Evolutionary conservation across 2,888 invertebrate genomes (phyloP).

Genomic region (Corythucha ciliata): DNA sequence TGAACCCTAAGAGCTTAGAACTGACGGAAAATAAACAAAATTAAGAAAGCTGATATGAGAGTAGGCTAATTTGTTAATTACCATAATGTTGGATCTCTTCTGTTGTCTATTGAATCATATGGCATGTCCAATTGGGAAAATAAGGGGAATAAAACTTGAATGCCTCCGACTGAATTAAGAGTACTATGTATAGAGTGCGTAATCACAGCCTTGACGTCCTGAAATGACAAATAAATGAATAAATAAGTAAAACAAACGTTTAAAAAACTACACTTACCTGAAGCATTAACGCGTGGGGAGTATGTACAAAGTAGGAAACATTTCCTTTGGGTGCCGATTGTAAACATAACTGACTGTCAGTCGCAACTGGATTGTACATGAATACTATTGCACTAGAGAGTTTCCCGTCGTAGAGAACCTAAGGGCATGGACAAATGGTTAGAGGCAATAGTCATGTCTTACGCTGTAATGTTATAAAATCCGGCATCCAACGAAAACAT

Average conservation of each 20-base stretch:
- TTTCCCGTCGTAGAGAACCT: constrained; percentile 98
- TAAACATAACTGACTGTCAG: constrained; percentile 95
- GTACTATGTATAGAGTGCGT: constrained; percentile 99
- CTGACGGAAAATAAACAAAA: constrained; percentile 46
- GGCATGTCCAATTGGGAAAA: constrained; percentile 95
- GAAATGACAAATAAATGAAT: constrained; percentile 38
- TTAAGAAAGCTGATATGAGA: constrained; percentile 5
- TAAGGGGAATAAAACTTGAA: constrained; percentile 93
- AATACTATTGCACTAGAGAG: constrained; percentile 94
- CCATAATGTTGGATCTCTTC: constrained; percentile 82
- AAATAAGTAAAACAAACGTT: not conserved
- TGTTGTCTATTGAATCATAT: constrained; percentile 65
- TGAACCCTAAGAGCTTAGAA: constrained; percentile 91
- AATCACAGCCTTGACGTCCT: constrained; percentile 98
- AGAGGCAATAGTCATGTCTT: too few relatives aligned
- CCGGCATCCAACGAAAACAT: too few relatives aligned
- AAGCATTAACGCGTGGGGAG: constrained; percentile 98
- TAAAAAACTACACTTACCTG: constrained; percentile 54
- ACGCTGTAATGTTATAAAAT: too few relatives aligned
- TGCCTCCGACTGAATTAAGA: constrained; percentile 96
- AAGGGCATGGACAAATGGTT: constrained; percentile 34
- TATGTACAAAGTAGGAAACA: constrained; percentile 95
- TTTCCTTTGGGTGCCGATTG: constrained; percentile 98
- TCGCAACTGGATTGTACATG: constrained; percentile 99
- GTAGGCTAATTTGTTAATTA: constrained; percentile 42